phyloP scores from a whole-genome alignment of 64 coral and sea anemone species.

The Pocillopora verrucosa region DNA sequence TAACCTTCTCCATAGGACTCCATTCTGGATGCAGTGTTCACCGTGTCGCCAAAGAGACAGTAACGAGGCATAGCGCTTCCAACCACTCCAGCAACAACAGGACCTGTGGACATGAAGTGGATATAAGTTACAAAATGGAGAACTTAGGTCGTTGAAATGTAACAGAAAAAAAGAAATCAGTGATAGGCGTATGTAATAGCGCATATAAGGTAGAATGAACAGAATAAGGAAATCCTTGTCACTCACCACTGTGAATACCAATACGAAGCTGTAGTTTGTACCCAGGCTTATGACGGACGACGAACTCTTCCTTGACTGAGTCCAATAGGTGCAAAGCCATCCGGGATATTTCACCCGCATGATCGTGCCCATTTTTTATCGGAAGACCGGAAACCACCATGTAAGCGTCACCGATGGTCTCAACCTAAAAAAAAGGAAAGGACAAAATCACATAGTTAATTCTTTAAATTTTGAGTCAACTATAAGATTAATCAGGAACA shows the following conservation, averaged over 20 bases:
- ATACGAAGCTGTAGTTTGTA: constrained; percentile 79
- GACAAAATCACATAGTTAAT: background rate
- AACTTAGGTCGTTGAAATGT: background rate
- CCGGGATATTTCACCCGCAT: constrained; percentile 80
- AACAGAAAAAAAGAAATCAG: background rate
- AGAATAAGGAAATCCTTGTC: background rate
- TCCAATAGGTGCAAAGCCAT: constrained; percentile 83
- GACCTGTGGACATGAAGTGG: constrained; percentile 39
- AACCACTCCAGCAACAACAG: constrained; percentile 93
- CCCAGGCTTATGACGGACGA: constrained; percentile 75
- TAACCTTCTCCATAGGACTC: constrained; percentile 90
- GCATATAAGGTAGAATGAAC: background rate
- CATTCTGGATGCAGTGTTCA: constrained; percentile 93
- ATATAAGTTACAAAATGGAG: background rate
- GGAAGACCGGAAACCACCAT: constrained; percentile 94
- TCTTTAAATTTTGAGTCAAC: background rate
- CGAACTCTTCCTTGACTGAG: constrained; percentile 60
- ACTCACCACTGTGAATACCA: constrained; percentile 85
- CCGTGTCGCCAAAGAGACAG: constrained; percentile 96
- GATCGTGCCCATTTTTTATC: constrained; percentile 63
- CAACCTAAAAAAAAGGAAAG: constrained; percentile 53
- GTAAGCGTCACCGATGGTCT: constrained; percentile 99
- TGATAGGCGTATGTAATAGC: too few species aligned
- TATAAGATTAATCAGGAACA: too few species aligned
- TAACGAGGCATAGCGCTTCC: constrained; percentile 94